A percentile compares a stretch with the other conserved stretches of the same genome.
phyloP scores from a whole-genome alignment of 2,888 invertebrate genomes.

The Quadroppia sp. region DNA sequence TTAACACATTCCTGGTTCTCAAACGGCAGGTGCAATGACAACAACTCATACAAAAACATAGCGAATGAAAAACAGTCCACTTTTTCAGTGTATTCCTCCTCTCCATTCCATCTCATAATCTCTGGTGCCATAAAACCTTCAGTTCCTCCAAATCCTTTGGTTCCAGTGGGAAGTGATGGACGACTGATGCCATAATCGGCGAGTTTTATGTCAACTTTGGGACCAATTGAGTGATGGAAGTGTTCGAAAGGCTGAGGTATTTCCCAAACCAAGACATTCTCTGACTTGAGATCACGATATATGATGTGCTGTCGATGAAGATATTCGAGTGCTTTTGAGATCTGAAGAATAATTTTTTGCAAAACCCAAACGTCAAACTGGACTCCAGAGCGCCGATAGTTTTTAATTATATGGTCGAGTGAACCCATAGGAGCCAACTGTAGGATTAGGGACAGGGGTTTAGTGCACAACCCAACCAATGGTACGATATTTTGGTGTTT shows the following conservation, averaged over 20 bases:
- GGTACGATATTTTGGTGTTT: conserved; percentile 89
- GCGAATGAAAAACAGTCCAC: conserved; percentile 98
- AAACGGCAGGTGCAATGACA: conserved; percentile 80
- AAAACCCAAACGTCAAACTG: conserved; percentile 74
- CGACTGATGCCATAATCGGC: conserved; percentile 96
- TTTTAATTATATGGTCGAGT: conserved; percentile 73
- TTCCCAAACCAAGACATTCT: conserved; percentile 97
- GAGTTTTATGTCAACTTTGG: conserved; percentile 75
- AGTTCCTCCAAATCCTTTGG: conserved; percentile 96
- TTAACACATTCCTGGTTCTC: conserved; percentile 88
- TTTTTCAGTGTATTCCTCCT: conserved; percentile 97
- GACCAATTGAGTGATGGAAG: conserved; percentile 55
- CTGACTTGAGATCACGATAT: conserved; percentile 88
- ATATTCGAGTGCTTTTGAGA: conserved; percentile 90
- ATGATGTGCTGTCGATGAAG: conserved; percentile 88
- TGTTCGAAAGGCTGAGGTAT: conserved; percentile 74
- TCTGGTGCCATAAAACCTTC: conserved; percentile 99
- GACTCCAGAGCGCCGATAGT: conserved; percentile 77
- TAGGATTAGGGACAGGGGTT: conserved; percentile 80
- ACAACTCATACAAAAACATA: conserved; percentile 93
- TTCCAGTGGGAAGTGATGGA: conserved; percentile 78
- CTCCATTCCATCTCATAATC: conserved; percentile 95
- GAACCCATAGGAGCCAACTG: conserved; percentile 90
- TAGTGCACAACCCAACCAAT: conserved; percentile 79
- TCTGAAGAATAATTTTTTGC: conserved; percentile 79